These are phyloP conservation scores for Cygnus atratus DNA, from an alignment of 2,113 vertebrate genomes.

Conservation along the genomic window DNA sequence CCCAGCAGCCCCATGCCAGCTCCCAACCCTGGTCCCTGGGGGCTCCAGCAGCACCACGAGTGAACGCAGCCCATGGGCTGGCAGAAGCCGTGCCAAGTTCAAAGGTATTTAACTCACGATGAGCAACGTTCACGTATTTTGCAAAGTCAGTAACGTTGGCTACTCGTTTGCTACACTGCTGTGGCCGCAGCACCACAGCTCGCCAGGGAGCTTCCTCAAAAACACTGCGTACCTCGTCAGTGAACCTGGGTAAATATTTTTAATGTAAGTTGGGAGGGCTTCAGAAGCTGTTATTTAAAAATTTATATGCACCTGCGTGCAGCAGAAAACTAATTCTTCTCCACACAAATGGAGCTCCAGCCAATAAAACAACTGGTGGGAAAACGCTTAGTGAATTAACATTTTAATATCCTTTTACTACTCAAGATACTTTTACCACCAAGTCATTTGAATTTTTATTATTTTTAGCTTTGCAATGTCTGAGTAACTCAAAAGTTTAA, in stretches of 20 bases:
- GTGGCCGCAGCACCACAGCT: neutral
- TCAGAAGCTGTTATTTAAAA: conserved; percentile 54
- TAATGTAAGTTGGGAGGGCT: conserved; percentile 22
- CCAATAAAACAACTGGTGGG: conserved; percentile 55
- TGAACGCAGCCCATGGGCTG: neutral
- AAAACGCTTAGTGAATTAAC: conserved; percentile 56
- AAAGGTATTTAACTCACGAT: neutral
- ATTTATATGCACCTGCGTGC: conserved; percentile 35
- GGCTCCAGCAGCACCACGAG: neutral
- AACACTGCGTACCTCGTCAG: neutral
- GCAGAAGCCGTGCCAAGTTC: neutral
- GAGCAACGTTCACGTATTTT: neutral
- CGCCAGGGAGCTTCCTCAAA: conserved; percentile 27
- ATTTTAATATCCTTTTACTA: conserved; percentile 59
- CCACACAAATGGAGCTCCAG: conserved; percentile 21
- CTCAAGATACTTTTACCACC: conserved; percentile 56
- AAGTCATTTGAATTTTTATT: conserved; percentile 66
- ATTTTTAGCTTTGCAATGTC: conserved; percentile 55
- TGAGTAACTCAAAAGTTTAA: conserved; percentile 55
- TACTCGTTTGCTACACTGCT: neutral
- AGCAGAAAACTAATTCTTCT: conserved; percentile 42
- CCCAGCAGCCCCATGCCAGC: neutral
- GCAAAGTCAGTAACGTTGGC: neutral
- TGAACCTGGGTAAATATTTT: conserved; percentile 35
- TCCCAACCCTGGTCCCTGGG: fast-evolving